These are phyloP conservation scores for Sitta carolinensis DNA, from an alignment of 2,797 vertebrate genomes.

Conservation along the genomic window DNA sequence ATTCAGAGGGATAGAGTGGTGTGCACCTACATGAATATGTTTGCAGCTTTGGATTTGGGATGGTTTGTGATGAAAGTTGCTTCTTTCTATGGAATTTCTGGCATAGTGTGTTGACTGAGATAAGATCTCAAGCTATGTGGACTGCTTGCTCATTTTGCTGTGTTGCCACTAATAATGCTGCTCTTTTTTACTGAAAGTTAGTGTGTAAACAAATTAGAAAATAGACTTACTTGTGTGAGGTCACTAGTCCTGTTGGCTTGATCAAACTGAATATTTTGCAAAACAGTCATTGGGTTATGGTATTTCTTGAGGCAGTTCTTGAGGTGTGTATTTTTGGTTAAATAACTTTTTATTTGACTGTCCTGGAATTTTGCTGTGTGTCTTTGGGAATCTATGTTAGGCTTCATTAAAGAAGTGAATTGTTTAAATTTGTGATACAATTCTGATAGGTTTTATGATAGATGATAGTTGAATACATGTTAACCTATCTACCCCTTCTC, in stretches of 20 bases:
- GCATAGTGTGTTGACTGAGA: neutral
- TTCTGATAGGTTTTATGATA: neutral
- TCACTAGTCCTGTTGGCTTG: neutral
- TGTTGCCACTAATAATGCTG: neutral
- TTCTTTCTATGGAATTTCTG: slow-evolving; percentile 49
- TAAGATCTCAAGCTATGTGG: neutral
- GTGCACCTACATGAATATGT: neutral
- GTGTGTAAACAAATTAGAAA: slow-evolving; percentile 14
- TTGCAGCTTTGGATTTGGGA: neutral
- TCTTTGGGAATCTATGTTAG: neutral
- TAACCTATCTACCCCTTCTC: neutral
- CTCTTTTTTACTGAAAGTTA: slow-evolving; percentile 42
- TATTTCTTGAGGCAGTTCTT: slow-evolving; percentile 30
- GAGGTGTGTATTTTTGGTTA: neutral
- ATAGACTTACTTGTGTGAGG: neutral
- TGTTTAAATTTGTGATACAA: neutral
- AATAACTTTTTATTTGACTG: slow-evolving; percentile 2
- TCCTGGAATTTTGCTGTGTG: neutral
- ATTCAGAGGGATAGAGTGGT: neutral
- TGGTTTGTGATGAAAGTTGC: neutral
- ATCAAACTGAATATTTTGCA: neutral
- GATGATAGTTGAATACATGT: neutral
- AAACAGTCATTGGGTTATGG: neutral
- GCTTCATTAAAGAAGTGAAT: neutral
- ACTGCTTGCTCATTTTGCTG: slow-evolving; percentile 15